Evolutionary conservation across 2,888 invertebrate species (phyloP), one percentile per base, ranked within the genome.

Genomic region (Cremastinae sp.): DNA sequence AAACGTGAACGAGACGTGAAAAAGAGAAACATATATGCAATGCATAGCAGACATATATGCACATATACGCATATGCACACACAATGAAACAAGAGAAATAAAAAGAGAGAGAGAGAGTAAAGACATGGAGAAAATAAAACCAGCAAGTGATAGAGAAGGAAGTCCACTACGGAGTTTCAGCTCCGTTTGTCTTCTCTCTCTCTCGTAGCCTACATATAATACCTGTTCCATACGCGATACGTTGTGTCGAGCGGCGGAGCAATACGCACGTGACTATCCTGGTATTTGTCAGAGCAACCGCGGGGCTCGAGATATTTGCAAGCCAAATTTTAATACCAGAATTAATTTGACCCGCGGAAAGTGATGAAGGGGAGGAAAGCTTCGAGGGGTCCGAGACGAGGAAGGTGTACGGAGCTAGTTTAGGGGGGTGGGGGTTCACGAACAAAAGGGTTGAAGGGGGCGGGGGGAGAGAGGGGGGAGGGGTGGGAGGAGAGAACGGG

Each of bases 251-350:
- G 68, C 55, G 47, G 53, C 70, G 55, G 73, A 70, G 75, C 72
- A 68, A 74, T 76, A 78, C 74, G 73, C 77, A 75, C 74, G 77
- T 78, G 73, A 75, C 78, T 78, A 58, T 69, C 69, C 68, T 74
- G 69, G 80, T 80, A 79, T 80, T 79, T 77, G 79, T 75, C 75
- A 65, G 75, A 49, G 59, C 80, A 80, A 79, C 76, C 85, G 85
- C 87, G 84, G 85, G 85, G 87, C 87, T 87, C 85, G 84, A 84
- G 88, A 89, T 89, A 89, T 89, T 89, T 89, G 90, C 90, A 90
- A 89, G 89, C 89, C 90, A 89, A 90, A 90, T 90, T 90, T 89
- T 90, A 90, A 90, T 90, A 88, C 89, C 86, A 86, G 89, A 89
- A 89, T 90, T 90, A 90, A 90, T 90, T 90, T 89, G 88, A 89